phyloP scores from a whole-genome alignment of 2,113 vertebrate species.

The Pterocles orientalis region DNA sequence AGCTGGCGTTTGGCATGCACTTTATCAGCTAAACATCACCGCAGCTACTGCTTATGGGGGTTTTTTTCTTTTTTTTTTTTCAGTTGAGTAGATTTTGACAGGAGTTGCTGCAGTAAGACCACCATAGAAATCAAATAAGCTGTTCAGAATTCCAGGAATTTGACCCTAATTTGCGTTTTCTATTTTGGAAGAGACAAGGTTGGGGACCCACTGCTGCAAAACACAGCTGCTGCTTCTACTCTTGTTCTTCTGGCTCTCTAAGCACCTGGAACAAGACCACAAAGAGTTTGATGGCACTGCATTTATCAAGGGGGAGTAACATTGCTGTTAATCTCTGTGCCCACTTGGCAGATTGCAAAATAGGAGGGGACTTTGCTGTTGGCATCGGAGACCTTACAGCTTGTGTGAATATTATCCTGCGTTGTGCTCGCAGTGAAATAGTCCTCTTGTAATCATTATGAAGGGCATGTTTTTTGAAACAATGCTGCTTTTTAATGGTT shows the following conservation, averaged over 20 bases:
- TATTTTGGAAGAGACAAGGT: not conserved
- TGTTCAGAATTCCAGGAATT: conserved; percentile 49
- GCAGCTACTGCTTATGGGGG: not conserved
- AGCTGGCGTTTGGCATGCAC: not conserved
- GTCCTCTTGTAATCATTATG: not conserved
- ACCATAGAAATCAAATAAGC: conserved; percentile 31
- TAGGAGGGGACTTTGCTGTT: not conserved
- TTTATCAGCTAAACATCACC: not conserved
- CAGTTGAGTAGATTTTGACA: not conserved
- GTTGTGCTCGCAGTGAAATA: not conserved
- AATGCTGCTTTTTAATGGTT: not conserved
- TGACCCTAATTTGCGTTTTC: conserved; percentile 44
- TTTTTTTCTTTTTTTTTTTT: not conserved
- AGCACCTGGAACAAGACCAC: conserved; percentile 26
- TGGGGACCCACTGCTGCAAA: conserved; percentile 23
- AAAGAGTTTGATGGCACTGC: not conserved
- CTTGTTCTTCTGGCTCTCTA: not conserved
- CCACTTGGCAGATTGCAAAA: not conserved
- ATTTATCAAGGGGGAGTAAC: not conserved
- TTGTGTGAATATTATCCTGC: not conserved
- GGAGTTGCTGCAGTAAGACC: not conserved
- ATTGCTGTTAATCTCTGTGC: not conserved
- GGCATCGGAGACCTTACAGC: not conserved
- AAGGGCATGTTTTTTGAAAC: conserved; percentile 17
- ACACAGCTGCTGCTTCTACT: conserved; percentile 45